Base-by-base conservation (phyloP, 2,113 vertebrate genomes). In the Prunella himalayana region DNA sequence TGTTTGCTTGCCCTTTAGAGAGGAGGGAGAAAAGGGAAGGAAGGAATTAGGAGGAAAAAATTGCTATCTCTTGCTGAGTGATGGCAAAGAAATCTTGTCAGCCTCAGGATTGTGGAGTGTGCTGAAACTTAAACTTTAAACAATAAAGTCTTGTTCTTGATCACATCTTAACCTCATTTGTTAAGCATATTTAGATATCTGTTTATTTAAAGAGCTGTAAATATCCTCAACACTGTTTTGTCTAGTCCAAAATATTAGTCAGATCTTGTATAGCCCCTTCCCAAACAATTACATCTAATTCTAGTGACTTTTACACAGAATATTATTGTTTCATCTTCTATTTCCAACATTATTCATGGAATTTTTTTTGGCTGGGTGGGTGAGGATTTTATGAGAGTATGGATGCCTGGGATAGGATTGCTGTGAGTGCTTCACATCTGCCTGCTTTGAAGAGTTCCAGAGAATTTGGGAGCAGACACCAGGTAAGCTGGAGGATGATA, bases 1-100 rank as follows among this genome's bases (percentile, higher is more conserved):
- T 92, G n/a, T 97, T 97, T 45, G 71, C 33, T 56, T 89, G 90
- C 12, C 90, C 96, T 98, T 95, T 72, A 92, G 85, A 89, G 57
- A 51, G 23, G 64, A 81, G 22, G 15, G 42, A 82, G 30, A 72
- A 66, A 70, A 77, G 11, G 49, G 79, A 83, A 37, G 16, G 14
- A 42, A 68, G 88, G 16, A 80, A 59, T 81, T 83, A 71, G 16
- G 53, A 33, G 25, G 21, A 2, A 50, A 47, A 88, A 53, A 35
- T 18, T 61, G 21, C 20, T 37, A 5, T 27, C 28, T 35, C 23
- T 47, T 49, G 25, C 7, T 49, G 44, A 92, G 31, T 37, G 30
- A 50, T 68, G 35, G 22, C 30, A 86, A 66, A 86, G 45, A 39
- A 64, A 50, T 71, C 30, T 59, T 5, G 1, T 53, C 56, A 60